These are phyloP conservation scores for Epicauta chinensis DNA, from an alignment of 1,140 invertebrate genomes.

Conservation along the genomic window DNA sequence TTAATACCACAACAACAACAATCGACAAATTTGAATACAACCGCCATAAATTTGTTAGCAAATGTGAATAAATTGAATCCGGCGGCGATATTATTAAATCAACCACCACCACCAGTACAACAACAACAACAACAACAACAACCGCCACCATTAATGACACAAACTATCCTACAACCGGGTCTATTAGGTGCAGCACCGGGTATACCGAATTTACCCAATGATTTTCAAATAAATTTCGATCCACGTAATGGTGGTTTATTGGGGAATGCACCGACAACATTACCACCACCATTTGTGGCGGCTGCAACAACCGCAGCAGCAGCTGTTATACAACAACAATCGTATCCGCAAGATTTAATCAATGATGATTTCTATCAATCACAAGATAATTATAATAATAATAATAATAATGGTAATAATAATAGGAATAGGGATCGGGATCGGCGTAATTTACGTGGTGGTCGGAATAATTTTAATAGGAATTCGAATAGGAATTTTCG, in stretches of 20 bases:
- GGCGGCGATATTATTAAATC: slow-evolving; percentile 6
- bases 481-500: too few species aligned
- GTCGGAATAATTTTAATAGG: too few species aligned
- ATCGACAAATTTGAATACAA: slow-evolving; percentile 21
- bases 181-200: slow-evolving; percentile 37
- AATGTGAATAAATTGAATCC: slow-evolving; percentile 29
- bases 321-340: too few species aligned
- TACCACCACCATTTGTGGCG: neutral
- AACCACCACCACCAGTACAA: slow-evolving; percentile 1
- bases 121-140: slow-evolving; percentile 3
- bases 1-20: slow-evolving; percentile 20
- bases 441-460: too few species aligned
- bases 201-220: slow-evolving; percentile 28
- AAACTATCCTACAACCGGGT: slow-evolving; percentile 29
- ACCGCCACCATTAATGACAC: slow-evolving; percentile 7
- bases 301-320: too few species aligned
- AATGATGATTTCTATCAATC: too few species aligned
- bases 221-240: slow-evolving; percentile 38
- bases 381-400: too few species aligned
- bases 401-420: too few species aligned
- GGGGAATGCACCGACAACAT: slow-evolving; percentile 33
- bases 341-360: too few species aligned
- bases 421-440: too few species aligned
- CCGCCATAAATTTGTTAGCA: slow-evolving; percentile 30
- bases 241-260: slow-evolving; percentile 34